Base-by-base conservation (phyloP, 2,113 vertebrate species). In the Anthoscopus minutus region DNA sequence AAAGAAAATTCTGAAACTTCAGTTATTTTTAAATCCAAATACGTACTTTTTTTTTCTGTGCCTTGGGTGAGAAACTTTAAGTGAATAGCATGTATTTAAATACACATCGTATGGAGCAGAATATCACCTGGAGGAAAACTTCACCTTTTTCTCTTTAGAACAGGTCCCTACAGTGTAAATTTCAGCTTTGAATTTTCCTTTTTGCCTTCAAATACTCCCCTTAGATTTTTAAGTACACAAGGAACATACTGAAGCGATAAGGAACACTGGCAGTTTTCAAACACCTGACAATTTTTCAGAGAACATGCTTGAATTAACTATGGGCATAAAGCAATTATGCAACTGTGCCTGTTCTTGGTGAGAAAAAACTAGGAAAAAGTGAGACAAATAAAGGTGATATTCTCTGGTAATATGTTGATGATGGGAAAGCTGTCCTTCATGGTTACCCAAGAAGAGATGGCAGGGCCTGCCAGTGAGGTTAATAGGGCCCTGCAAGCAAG, bases 401-500 rank as follows among this genome's bases (percentile, higher is more conserved):
- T 74, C 31, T 82, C 70, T 74, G 25, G 28, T 24, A 13, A 17
- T 79, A 38, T 91, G 66, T 61, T 82, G 61, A 27, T 61, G 76
- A n/a, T 12, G 33, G 42, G 35, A 76, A 91, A 83, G 24, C 71
- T 97, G 94, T 88, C 87, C 89, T 96, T 96, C 91, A 94, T 0
- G 19, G 24, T 70, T 82, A 96, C 71, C 76, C 48, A 83, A 77
- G 89, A 92, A 53, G 94, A 97, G 91, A 94, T 94, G 93, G 58
- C 64, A 74, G 86, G 67, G 44, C 35, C 81, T 94, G 88, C 86
- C 48, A 79, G 64, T 37, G 80, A 91, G 74, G 76, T 86, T 94
- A 95, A n/a, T 81, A 83, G 67, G 84, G 33, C 47, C 51, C 73
- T 77, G 65, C 16, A 85, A 89, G 78, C 80, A 78, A 88, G 89